phyloP scores from a whole-genome alignment of 2,113 vertebrate genomes.

The Ciconia boyciana region DNA sequence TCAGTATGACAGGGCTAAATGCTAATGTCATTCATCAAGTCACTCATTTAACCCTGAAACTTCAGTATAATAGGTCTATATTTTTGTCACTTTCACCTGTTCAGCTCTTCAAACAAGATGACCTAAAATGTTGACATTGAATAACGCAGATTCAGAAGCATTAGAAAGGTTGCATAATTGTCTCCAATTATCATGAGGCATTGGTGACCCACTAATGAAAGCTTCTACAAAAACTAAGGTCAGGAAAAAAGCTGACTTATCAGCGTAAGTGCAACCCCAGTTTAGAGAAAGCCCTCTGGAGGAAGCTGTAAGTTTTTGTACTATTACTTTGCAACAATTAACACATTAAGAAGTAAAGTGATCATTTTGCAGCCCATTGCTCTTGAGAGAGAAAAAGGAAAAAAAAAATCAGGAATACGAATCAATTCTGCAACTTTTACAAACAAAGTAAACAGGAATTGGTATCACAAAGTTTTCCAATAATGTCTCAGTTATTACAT shows the following conservation, averaged over 20 bases:
- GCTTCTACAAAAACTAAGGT: background rate
- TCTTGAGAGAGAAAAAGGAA: background rate
- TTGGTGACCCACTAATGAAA: background rate
- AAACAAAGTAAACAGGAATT: background rate
- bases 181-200: background rate
- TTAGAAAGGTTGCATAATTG: background rate
- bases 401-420: background rate
- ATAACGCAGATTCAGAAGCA: background rate
- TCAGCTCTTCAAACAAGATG: background rate
- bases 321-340: background rate
- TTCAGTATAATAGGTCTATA: background rate
- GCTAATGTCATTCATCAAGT: background rate
- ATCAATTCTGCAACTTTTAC: background rate
- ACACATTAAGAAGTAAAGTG: background rate
- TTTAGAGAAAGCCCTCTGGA: background rate
- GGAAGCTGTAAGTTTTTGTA: background rate
- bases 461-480: background rate
- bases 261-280: background rate
- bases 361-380: background rate
- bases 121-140: background rate
- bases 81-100: background rate
- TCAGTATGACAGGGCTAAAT: background rate
- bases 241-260: background rate
- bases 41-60: background rate
- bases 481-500: background rate